Percentiles rank a stretch among this genome's conserved stretches.
These are phyloP conservation scores for Trissonchulus sp. DNA, from an alignment of 2,888 invertebrate genomes.

Conservation along the genomic window DNA sequence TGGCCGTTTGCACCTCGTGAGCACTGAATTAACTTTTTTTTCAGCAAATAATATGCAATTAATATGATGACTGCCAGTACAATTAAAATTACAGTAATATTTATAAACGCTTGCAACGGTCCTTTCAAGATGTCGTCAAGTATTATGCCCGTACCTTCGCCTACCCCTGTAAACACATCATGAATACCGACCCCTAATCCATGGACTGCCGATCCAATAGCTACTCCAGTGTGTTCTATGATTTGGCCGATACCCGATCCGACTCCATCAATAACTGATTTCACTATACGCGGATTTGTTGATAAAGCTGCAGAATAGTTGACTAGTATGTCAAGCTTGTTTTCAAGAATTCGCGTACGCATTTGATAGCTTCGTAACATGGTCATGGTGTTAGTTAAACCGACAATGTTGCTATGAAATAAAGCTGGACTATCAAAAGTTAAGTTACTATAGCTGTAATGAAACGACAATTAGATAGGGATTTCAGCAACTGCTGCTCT, in stretches of 20 bases:
- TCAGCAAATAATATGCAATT: no score
- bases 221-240: neutral
- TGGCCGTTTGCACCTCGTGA: no score
- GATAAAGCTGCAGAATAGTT: constrained; percentile 8
- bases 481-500: neutral
- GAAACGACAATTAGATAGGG: neutral
- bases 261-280: neutral
- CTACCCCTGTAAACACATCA: neutral
- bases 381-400: neutral
- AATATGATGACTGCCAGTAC: no score
- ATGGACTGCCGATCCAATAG: neutral
- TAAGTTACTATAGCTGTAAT: neutral
- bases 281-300: neutral
- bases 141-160: neutral
- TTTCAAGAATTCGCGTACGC: neutral
- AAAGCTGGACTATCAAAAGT: neutral
- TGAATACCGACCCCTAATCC: neutral
- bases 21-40: no score
- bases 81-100: constrained; percentile 4
- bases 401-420: neutral
- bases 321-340: constrained; percentile 1
- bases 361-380: neutral
- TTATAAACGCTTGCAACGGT: neutral
- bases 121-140: neutral
- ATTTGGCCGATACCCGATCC: neutral